Base-by-base conservation (phyloP, 2,797 vertebrate species). In the Epinephelus awoara region DNA sequence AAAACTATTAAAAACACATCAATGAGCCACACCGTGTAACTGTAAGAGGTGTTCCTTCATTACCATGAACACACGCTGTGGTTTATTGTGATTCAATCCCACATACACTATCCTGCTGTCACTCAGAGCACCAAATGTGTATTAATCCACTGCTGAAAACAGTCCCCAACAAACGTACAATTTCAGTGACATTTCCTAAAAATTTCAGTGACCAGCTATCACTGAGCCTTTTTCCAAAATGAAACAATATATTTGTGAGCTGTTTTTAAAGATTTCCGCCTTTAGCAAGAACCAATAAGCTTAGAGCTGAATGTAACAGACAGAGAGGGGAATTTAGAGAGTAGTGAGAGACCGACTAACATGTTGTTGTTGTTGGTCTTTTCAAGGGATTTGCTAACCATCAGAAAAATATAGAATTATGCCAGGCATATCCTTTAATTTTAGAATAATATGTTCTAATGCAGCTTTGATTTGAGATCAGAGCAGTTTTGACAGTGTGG, bases 391-490 rank as follows among this genome's bases (percentile, higher is more conserved):
- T 40, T 57, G 9, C 13, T 66, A 15, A 34, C 67, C 9, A 57
- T 42, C 34, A 69, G 46, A 46, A 67, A 75, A 27, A 19, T 64
- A 49, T 50, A 49, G 46, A 65, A 34, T 58, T 17, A 51, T 38
- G 34, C 3, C 21, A 49, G 27, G 34, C 42, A 42, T n/a, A 49
- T 17, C 27, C 65, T 76, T 64, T 70, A 40, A 50, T 50, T 64
- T 64, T 3, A 19, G 25, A 49, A 42, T 7, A 46, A 49, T 2
- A 27, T 49, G 42, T 57, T 46, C 21, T 29, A 34, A 63, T 44
- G 52, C 52, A 27, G 42, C 58, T 61, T 17, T 44, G 40, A 8
- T 25, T 17, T 61, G 3, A 62, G 40, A 44, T 46, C 19, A 42
- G 40, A 63, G 11, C 23, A 44, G 62, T 38, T 51, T 57, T 49